Base-by-base conservation (phyloP, 2,797 vertebrate species). In the Hypotaenidia okinawae region DNA sequence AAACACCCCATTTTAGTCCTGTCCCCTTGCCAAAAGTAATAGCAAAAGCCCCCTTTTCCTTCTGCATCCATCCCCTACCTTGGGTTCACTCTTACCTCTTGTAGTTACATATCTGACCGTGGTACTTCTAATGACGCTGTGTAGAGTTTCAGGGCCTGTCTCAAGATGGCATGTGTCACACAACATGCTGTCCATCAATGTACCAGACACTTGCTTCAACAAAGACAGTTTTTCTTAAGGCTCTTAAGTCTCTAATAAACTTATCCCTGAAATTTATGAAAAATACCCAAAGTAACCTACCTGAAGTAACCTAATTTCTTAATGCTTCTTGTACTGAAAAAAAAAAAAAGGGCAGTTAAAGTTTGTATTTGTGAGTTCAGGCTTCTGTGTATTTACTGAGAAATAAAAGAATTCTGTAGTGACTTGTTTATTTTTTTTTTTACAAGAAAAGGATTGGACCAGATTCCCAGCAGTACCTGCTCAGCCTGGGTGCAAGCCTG, bases 111-210 rank as follows among this genome's bases (percentile, higher is more conserved):
- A 24, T 79, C 23, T 47, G 63, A 37, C 22, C 4, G 1, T 21
- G 16, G 22, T n/a, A 6, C 22, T 83, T 70, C 2, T 7, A 11
- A 58, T 13, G 19, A 10, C 33, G 55, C 16, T 24, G 12, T 22
- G 18, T 76, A 6, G 25, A 3, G 18, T 27, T 37, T 73, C 3
- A 3, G 43, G 19, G 7, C 41, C 32, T 69, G 41, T 13, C 51
- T 52, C 39, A 30, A 1, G 1, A 2, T 57, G n/a, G 7, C 62
- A 5, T 24, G 30, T 45, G 5, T 19, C 19, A 2, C 25, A 61
- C 2, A 8, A 35, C 22, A 7, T 1, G 4, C 27, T 5, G 3
- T 32, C 58, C 13, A 11, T 70, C 55, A 32, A 1, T 27, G 14
- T 30, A 11, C 47, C 39, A n/a, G 13, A 13, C 54, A 24, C 24